Evolutionary conservation across 2,113 vertebrate genomes (phyloP), one percentile per base, ranked within the genome.

Genomic region (Centrocercus urophasianus): DNA sequence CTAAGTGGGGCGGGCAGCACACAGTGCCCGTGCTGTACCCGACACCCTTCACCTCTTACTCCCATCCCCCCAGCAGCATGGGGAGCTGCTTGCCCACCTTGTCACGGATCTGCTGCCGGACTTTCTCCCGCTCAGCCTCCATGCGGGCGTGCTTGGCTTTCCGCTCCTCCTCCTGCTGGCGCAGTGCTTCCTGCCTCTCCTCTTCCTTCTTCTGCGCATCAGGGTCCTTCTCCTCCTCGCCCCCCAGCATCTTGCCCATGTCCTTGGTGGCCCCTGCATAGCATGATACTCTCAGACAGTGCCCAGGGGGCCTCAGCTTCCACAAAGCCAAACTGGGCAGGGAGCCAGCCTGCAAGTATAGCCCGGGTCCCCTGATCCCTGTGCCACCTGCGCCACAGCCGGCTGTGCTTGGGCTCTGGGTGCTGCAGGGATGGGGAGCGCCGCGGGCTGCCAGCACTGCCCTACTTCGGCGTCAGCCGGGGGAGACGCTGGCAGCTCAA

Each of bases 211-310:
- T 99, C 97, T 99, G 98, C 0, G 99, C 99, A 0, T 99, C 99
- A 0, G 99, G 99, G 87, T 99, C 99, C 96, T 99, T 99, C 98
- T 99, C 99, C 92, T 99, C 99, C 96, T 99, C 99, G 0, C 99
- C 99, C 6, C 99, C 99, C 80, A 99, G 97, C 99, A 99, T 99
- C 98, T 99, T 99, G 40, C 99, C 99, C 99, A 99, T 99, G 97
- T 99, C 99, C 97, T 99, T 99, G 96, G 99, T 99, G 98, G 99
- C 99, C 93, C 99, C 99, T 99, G 96, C 0, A 1, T 32, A 64
- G 66, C 34, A 88, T 10, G 32, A 90, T 32, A 83, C 20, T 38
- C 30, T 28, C 3, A 1, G 45, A 60, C 1, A 2, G 30, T 70
- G 30, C 83, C 28, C 40, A 24, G 40, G 13, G 24, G 60, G 63